phyloP scores from a whole-genome alignment of 2,888 invertebrate species.

The Clistopyga incitator region DNA sequence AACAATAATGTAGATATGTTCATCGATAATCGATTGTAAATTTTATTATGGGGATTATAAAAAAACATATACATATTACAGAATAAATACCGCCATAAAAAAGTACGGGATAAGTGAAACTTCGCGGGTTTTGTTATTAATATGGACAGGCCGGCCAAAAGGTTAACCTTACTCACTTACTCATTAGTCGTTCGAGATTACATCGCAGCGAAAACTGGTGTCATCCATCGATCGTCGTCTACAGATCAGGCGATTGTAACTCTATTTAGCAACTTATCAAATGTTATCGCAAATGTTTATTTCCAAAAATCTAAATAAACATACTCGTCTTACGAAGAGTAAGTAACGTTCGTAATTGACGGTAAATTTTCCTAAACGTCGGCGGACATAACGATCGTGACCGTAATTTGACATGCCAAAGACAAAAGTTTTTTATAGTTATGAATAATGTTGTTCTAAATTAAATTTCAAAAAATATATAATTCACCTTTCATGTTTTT shows the following conservation, averaged over 20 bases:
- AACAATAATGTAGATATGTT: not conserved
- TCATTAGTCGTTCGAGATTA: conserved; percentile 1
- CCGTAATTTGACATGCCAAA: not conserved
- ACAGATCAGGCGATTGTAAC: not conserved
- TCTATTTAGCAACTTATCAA: not conserved
- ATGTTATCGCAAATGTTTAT: not conserved
- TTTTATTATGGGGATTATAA: not conserved
- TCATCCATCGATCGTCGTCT: not conserved
- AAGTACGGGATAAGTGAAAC: not conserved
- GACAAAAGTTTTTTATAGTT: too few relatives aligned
- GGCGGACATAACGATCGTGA: not conserved
- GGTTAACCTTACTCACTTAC: not conserved
- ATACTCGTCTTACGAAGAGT: not conserved
- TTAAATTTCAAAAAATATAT: too few relatives aligned
- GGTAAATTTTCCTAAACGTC: not conserved
- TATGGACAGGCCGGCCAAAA: not conserved
- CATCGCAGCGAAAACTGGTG: conserved; percentile 7
- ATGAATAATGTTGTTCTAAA: too few relatives aligned
- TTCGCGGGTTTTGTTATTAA: not conserved
- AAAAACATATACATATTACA: not conserved
- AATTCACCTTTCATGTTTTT: too few relatives aligned
- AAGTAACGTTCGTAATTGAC: not conserved
- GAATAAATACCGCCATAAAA: not conserved
- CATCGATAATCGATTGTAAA: not conserved
- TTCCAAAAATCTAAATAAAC: not conserved